These are phyloP conservation scores for Micromys minutus DNA, from an alignment of 2,113 vertebrate species.

Conservation along the genomic window DNA sequence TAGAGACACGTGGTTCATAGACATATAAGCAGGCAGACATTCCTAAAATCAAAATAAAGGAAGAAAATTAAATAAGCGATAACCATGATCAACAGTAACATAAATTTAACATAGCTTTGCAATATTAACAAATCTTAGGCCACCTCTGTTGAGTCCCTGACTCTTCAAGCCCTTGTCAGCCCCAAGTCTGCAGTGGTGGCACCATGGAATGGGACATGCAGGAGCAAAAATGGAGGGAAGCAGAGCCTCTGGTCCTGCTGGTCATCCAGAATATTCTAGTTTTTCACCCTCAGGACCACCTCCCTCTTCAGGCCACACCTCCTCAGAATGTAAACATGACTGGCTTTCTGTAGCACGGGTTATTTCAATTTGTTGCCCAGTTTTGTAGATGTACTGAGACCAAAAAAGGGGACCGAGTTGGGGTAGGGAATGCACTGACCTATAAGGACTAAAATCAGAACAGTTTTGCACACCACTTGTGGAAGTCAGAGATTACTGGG, in stretches of 20 bases:
- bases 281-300: neutral
- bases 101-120: neutral
- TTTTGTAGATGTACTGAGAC: neutral
- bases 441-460: neutral
- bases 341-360: neutral
- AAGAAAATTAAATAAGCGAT: neutral
- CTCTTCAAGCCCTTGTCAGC: no score
- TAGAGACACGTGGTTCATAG: neutral
- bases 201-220: fast-evolving
- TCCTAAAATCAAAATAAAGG: neutral
- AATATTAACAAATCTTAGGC: neutral
- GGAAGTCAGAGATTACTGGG: neutral
- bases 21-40: neutral
- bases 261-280: neutral
- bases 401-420: neutral
- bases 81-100: neutral
- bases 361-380: neutral
- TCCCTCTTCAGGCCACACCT: neutral
- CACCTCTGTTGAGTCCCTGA: neutral
- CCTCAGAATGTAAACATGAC: neutral
- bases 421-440: neutral
- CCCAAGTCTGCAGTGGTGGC: no score
- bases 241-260: neutral
- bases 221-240: neutral
- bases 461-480: neutral